Evolutionary conservation across 2,113 vertebrate species (phyloP).

Genomic region (Ictidomys tridecemlineatus): DNA sequence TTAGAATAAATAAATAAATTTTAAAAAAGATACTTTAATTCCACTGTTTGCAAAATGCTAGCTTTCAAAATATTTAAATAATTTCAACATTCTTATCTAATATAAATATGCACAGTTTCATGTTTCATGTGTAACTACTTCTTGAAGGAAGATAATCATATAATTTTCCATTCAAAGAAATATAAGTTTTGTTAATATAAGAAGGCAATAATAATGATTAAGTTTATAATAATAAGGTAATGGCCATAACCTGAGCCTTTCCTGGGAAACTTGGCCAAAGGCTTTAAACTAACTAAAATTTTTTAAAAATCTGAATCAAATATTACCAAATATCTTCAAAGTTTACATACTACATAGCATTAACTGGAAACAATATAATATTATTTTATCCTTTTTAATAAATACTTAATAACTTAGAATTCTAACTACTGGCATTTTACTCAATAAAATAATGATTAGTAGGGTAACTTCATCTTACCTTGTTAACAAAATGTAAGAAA

Average conservation of each 20-base stretch:
- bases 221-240: slow-evolving; percentile 1
- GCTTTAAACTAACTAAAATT: slow-evolving; percentile 10
- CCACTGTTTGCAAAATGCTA: not conserved
- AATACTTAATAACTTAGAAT: not conserved
- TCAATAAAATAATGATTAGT: slow-evolving; percentile 27
- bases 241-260: not conserved
- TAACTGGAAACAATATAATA: not conserved
- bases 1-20: no score
- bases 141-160: not conserved
- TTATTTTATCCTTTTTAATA: not conserved
- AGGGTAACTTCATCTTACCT: slow-evolving; percentile 4
- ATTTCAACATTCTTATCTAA: slow-evolving; percentile 33
- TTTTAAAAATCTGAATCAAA: slow-evolving; percentile 14
- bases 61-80: slow-evolving; percentile 35
- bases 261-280: not conserved
- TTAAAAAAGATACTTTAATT: not conserved
- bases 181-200: slow-evolving; percentile 22
- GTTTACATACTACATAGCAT: not conserved
- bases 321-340: not conserved
- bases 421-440: not conserved
- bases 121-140: not conserved
- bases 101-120: not conserved
- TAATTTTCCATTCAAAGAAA: slow-evolving; percentile 19
- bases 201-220: not conserved
- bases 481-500: not conserved